A percentile compares a stretch with the other conserved stretches of the same genome.
These are phyloP conservation scores for Malurus melanocephalus DNA, from an alignment of 2,113 vertebrate species.

Conservation along the genomic window DNA sequence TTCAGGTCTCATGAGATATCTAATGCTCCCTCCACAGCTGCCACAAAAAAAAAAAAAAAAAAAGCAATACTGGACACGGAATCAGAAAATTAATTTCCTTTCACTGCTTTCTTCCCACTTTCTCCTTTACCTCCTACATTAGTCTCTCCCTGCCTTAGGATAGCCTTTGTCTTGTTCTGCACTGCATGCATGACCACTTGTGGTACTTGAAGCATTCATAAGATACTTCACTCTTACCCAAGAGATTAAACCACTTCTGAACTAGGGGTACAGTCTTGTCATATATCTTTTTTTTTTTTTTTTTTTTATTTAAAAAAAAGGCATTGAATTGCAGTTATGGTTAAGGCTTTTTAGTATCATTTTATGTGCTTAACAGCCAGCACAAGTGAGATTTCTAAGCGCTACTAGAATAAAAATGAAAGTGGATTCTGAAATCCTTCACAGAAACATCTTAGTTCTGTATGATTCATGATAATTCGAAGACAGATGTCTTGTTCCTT, in stretches of 20 bases:
- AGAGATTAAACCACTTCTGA: not conserved
- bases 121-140: not conserved
- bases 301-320: too few relatives aligned
- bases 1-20: not conserved
- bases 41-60: not conserved
- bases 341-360: not conserved
- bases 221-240: not conserved
- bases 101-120: not conserved
- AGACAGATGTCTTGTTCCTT: not conserved
- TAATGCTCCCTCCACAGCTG: not conserved
- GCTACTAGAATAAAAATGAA: not conserved
- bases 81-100: not conserved
- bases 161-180: not conserved
- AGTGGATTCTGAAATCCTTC: not conserved
- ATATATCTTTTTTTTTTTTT: not conserved
- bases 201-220: not conserved
- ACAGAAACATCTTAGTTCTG: not conserved
- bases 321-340: not conserved
- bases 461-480: not conserved
- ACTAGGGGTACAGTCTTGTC: not conserved
- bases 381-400: not conserved
- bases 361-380: not conserved
- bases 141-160: not conserved
- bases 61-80: not conserved
- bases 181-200: not conserved